Evolutionary conservation across 2,113 vertebrate genomes (phyloP).

Genomic region (Gambusia affinis): DNA sequence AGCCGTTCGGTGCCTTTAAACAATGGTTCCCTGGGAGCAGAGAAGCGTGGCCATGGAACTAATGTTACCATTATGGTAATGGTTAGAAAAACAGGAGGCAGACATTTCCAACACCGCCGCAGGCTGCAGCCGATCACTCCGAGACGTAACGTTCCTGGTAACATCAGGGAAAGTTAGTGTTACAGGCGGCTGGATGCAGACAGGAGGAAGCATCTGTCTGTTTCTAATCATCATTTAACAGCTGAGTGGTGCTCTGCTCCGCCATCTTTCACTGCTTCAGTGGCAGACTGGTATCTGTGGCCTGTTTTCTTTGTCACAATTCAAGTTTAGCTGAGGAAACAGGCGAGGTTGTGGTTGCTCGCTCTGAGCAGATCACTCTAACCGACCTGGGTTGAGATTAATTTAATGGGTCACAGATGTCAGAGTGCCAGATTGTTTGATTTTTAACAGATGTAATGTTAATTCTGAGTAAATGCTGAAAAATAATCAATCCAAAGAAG

Average conservation of each 20-base stretch:
- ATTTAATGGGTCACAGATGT: background rate
- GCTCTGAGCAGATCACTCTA: slow-evolving; percentile 18
- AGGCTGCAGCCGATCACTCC: slow-evolving; percentile 48
- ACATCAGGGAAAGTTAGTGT: slow-evolving; percentile 69
- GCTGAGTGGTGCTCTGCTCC: background rate
- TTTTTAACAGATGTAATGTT: slow-evolving; percentile 11
- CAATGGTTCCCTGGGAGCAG: slow-evolving; percentile 70
- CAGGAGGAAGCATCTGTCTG: slow-evolving; percentile 54
- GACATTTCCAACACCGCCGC: slow-evolving; percentile 66
- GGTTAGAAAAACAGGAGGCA: slow-evolving; percentile 78
- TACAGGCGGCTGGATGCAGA: slow-evolving; percentile 47
- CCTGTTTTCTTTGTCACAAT: slow-evolving; percentile 41
- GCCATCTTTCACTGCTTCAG: slow-evolving; percentile 19
- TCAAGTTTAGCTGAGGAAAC: slow-evolving; percentile 48
- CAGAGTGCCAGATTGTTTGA: background rate
- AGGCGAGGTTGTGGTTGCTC: slow-evolving; percentile 27
- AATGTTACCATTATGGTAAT: slow-evolving; percentile 82
- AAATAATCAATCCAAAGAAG: background rate
- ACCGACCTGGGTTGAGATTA: slow-evolving; percentile 13
- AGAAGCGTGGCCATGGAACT: slow-evolving; percentile 77
- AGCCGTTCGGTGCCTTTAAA: slow-evolving; percentile 59
- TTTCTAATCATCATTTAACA: slow-evolving; percentile 37
- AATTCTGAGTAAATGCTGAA: background rate
- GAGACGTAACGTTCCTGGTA: slow-evolving; percentile 26
- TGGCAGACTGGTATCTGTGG: slow-evolving; percentile 45